Conservation (phyloP, 2,113 vertebrate genomes). For the Dipodomys merriami region DNA sequence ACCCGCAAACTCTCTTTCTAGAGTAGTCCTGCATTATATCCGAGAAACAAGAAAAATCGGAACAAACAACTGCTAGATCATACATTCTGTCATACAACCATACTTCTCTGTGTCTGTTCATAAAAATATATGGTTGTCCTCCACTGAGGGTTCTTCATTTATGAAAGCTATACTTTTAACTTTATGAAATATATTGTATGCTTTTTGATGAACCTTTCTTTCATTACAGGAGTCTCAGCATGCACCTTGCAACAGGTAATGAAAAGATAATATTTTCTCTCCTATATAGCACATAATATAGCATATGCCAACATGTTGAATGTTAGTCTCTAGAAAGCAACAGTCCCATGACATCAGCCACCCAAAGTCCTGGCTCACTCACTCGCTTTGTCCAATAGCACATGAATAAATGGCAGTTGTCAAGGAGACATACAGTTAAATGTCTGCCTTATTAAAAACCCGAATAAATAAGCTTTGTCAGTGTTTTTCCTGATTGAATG, state of each 20-base stretch:
- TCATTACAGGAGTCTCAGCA: neutral
- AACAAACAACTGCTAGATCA: neutral
- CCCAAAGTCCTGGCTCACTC: neutral
- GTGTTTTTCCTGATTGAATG: neutral
- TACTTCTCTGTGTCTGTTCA: neutral
- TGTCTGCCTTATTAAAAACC: neutral
- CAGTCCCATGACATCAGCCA: neutral
- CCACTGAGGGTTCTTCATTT: neutral
- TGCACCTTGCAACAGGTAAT: neutral
- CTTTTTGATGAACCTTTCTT: neutral
- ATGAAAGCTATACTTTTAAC: neutral
- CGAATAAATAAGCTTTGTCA: neutral
- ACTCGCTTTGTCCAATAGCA: neutral
- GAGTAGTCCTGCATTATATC: neutral
- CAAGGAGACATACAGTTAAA: neutral
- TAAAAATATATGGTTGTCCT: neutral
- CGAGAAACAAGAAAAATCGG: neutral
- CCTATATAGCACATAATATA: neutral
- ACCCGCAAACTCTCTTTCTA: neutral
- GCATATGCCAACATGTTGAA: neutral
- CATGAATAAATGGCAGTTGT: neutral
- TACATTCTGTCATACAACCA: neutral
- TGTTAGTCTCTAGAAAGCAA: neutral
- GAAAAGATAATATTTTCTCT: neutral
- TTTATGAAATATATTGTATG: neutral